Evolutionary conservation across 2,113 vertebrate species (phyloP).

Genomic region (Tragulus kanchil): DNA sequence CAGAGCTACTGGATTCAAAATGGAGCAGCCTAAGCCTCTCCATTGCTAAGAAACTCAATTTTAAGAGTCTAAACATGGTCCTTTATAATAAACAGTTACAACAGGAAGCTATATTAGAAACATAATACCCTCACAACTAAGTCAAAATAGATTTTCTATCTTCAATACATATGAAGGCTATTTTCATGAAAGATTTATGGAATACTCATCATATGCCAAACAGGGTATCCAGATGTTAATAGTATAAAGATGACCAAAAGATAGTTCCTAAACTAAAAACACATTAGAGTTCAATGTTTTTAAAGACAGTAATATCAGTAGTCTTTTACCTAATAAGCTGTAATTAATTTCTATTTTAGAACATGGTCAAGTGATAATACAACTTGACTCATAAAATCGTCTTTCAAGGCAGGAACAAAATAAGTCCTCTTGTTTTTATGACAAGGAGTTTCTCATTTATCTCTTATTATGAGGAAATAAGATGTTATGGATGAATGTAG

Average conservation of each 20-base stretch:
- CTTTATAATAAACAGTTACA: not conserved
- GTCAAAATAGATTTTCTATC: conserved; percentile 25
- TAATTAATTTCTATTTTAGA: conserved; percentile 47
- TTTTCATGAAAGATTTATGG: not conserved
- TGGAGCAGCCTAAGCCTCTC: not conserved
- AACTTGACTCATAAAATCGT: not conserved
- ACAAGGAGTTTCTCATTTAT: conserved; percentile 23
- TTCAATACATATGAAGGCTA: not conserved
- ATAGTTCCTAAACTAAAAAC: not conserved
- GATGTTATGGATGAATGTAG: conserved; percentile 21
- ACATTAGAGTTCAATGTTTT: not conserved
- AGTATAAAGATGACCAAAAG: conserved; percentile 7
- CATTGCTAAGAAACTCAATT: conserved; percentile 31
- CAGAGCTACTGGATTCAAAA: not conserved
- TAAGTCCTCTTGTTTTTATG: conserved; percentile 34
- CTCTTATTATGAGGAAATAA: not conserved
- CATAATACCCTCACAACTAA: not conserved
- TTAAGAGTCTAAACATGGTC: not conserved
- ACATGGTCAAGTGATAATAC: not conserved
- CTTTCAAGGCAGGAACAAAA: conserved; percentile 39
- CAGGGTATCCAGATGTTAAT: not conserved
- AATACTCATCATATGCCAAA: not conserved
- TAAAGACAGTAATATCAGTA: not conserved
- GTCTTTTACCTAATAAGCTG: not conserved
- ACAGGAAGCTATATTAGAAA: not conserved